Evolutionary conservation across 2,113 vertebrate species (phyloP), one percentile per base, ranked within the genome.

Genomic region (Fregetta grallaria): DNA sequence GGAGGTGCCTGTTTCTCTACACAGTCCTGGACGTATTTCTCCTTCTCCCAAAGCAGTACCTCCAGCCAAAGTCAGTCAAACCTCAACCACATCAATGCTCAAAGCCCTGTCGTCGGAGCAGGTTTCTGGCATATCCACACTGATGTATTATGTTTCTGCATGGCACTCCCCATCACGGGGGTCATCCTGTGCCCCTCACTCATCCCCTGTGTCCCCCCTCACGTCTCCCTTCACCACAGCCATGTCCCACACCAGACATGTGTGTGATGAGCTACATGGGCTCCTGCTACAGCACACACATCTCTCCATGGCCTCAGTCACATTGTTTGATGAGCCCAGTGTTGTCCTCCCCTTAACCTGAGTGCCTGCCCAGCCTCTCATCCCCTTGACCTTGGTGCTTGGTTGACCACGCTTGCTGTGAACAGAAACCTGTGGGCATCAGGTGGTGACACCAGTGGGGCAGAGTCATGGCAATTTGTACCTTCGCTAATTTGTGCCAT

Each of bases 151-250:
- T 8, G n/a, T 71, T 89, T 67, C 65, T 81, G 20, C 42, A 15
- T 3, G 27, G 17, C 10, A 8, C 7, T 86, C 34, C 21, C 50
- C 44, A 55, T 55, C 25, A 34, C 0, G 0, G 7, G 4, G 20
- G 15, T 52, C 61, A 75, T 38, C n/a, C 32, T 3, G 0, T 30
- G 19, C 13, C n/a, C 15, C n/a, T 77, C 45, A 30, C 42, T 74
- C 25, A 34, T 45, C 14, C 12, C 14, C 11, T 36, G 6, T n/a
- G 14, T 38, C 20, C 34, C 20, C 5, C 26, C 10, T 86, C 44
- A 45, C 44, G 23, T 38, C 20, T 18, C 49, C 9, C 34, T 74
- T 92, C 40, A 50, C 45, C 67, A 21, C 38, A 67, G 40, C 17
- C 29, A 3, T 7, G 14, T 67, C 65, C n/a, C 29, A 36, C 42